Evolutionary conservation across 53 echinoderm and acorn worm genomes (phyloP), one percentile per base, ranked within the genome.

Genomic region (Crossaster papposus): DNA sequence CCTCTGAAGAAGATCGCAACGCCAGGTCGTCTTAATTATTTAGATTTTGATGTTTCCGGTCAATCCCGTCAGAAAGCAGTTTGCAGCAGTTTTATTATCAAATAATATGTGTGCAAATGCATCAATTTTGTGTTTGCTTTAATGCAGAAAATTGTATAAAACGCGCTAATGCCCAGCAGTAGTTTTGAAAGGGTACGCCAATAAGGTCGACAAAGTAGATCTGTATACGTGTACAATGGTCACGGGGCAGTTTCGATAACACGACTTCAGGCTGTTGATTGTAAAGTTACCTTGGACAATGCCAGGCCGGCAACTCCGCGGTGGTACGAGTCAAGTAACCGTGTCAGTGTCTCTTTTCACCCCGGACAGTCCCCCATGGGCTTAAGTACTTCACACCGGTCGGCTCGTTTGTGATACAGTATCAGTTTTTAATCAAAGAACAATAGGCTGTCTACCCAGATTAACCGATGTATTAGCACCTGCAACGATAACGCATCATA

Each of bases 371-470:
- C 36, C 75, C 87, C 87, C 87, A 24, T 74, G 38, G 85, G 87
- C 64, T 36, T 62, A 23, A 62, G 30, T 1, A 77, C 77, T 36
- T 22, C 58, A 33, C 76, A 26, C 85, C 51, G 86, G 86, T 86
- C 86, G 62, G 75, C 55, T 13, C 29, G 12, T 86, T 58, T 55
- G 55, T 54, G 75, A 87, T 52, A 87, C 77, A 62, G 87, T 87
- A 87, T 87, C 87, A 63, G 55, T 54, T 80, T 84, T 72, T 87
- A 87, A 87, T 87, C 76, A 87, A 87, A 77, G 76, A 87, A 87
- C 87, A 87, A 87, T 87, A 87, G 58, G 77, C 72, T 76, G 87
- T 58, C 87, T 36, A 22, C 9, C 14, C 24, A 14, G 53, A 22
- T 76, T 84, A 76, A 9, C 44, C 26, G 14, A n/a, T 11, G 12